phyloP scores from a whole-genome alignment of 2,797 vertebrate species.

The Lacerta bilineata region DNA sequence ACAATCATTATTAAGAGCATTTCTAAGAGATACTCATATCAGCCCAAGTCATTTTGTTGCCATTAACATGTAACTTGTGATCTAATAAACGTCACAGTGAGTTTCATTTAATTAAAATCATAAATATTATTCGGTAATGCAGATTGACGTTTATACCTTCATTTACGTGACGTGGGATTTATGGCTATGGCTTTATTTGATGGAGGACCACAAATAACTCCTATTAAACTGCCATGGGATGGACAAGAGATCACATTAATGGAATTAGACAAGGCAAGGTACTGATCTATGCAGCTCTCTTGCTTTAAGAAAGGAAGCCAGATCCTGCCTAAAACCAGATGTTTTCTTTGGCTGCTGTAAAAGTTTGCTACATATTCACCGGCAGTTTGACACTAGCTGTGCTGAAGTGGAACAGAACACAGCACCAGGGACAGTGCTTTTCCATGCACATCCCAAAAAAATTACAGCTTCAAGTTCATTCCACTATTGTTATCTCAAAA shows the following conservation, averaged over 20 bases:
- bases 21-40: conserved; percentile 81
- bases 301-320: conserved; percentile 70
- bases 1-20: conserved; percentile 78
- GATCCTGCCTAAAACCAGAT: conserved; percentile 69
- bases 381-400: conserved; percentile 48
- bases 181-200: conserved; percentile 87
- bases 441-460: not conserved
- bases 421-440: not conserved
- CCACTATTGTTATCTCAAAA: conserved; percentile 41
- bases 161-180: conserved; percentile 88
- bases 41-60: conserved; percentile 81
- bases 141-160: conserved; percentile 90
- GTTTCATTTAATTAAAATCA: conserved; percentile 98
- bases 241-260: conserved; percentile 90
- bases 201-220: conserved; percentile 92
- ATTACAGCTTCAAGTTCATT: conserved; percentile 33
- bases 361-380: conserved; percentile 52
- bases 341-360: conserved; percentile 65
- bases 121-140: conserved; percentile 91
- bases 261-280: conserved; percentile 87
- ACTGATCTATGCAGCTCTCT: conserved; percentile 83
- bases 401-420: conserved; percentile 35
- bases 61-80: conserved; percentile 90
- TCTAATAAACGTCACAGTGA: conserved; percentile 92
- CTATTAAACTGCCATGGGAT: conserved; percentile 91